Evolutionary conservation across 2,113 vertebrate species (phyloP).

Genomic region (Glaucomys volans): DNA sequence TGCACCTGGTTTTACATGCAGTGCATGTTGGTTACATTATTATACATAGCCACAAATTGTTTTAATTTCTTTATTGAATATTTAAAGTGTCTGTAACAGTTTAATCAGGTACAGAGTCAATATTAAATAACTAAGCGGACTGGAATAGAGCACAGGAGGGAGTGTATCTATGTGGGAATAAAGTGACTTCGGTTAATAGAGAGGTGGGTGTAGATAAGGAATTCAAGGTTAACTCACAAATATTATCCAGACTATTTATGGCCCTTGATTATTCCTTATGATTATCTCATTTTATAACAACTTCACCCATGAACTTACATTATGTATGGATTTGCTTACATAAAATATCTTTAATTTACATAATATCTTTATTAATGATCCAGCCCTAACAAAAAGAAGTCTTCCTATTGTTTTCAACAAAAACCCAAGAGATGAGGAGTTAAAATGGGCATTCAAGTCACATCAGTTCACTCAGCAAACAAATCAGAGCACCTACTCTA

Average conservation of each 20-base stretch:
- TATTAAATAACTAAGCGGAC: neutral
- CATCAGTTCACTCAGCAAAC: neutral
- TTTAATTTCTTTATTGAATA: neutral
- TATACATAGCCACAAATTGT: neutral
- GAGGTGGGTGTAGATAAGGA: too few species aligned
- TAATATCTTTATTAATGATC: neutral
- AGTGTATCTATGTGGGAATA: too few species aligned
- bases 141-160: too few species aligned
- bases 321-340: too few species aligned
- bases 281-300: too few species aligned
- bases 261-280: too few species aligned
- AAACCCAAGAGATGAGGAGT: neutral
- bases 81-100: neutral
- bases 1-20: constrained; percentile 85
- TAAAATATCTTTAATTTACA: too few species aligned
- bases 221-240: too few species aligned
- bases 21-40: constrained; percentile 89
- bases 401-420: neutral
- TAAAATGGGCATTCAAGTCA: neutral
- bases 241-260: too few species aligned
- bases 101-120: neutral
- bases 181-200: too few species aligned
- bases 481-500: neutral
- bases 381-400: neutral
- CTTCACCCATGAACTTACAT: too few species aligned